Evolutionary conservation across 2,888 invertebrate species (phyloP).

Genomic region (Epicampocera succincta): DNA sequence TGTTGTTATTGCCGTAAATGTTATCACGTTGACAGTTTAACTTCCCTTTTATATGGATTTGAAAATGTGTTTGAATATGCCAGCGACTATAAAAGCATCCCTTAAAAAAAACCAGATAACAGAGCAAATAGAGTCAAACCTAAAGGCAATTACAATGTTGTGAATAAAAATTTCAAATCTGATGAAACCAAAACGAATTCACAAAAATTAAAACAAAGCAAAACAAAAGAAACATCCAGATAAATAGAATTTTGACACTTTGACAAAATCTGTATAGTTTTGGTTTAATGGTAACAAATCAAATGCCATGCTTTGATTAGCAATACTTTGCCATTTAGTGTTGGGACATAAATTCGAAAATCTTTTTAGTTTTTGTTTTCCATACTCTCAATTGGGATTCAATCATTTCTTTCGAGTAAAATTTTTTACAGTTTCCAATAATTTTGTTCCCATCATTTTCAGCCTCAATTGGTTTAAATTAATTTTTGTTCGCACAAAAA

Average conservation of each 20-base stretch:
- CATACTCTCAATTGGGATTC: no score
- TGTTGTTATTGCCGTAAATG: constrained; percentile 49
- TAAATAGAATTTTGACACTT: constrained; percentile 22
- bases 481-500: no score
- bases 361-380: no score
- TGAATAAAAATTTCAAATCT: constrained; percentile 65
- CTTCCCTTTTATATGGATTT: constrained; percentile 16
- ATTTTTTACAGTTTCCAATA: no score
- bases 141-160: constrained; percentile 61
- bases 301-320: neutral
- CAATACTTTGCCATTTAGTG: no score
- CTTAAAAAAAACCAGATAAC: constrained; percentile 19
- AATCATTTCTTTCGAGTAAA: no score
- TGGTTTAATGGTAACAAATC: neutral
- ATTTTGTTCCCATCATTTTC: no score
- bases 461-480: no score
- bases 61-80: neutral
- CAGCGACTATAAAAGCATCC: constrained; percentile 33
- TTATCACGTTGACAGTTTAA: constrained; percentile 57
- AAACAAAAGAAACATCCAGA: constrained; percentile 1
- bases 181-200: constrained; percentile 79
- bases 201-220: constrained; percentile 75
- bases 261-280: constrained; percentile 6
- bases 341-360: no score
- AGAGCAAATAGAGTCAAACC: constrained; percentile 9